phyloP scores from a whole-genome alignment of 2,888 invertebrate genomes.

The Ypsolopha sequella region DNA sequence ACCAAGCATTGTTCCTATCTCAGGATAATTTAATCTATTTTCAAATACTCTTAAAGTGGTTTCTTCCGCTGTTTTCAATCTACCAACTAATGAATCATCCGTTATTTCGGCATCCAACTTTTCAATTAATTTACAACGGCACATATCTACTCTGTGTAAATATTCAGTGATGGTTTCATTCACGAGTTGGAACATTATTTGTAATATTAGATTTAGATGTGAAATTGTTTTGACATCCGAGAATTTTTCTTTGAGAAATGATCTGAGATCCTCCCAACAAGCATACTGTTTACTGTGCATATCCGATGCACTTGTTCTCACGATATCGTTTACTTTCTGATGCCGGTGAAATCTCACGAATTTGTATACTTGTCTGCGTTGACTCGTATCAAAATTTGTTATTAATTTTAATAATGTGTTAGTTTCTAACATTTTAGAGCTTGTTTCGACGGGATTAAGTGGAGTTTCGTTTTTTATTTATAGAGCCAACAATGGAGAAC shows the following conservation, averaged over 20 bases:
- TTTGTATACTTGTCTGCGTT: too few relatives aligned
- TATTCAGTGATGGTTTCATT: constrained; percentile 17
- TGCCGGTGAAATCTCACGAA: too few relatives aligned
- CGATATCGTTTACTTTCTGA: too few relatives aligned
- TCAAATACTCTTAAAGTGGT: neutral
- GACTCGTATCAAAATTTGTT: too few relatives aligned
- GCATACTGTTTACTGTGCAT: too few relatives aligned
- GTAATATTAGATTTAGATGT: constrained; percentile 16
- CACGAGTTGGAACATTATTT: constrained; percentile 19
- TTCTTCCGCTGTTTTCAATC: neutral
- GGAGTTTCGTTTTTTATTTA: too few relatives aligned
- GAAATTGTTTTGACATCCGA: constrained; percentile 16
- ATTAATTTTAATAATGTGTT: too few relatives aligned
- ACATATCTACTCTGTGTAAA: constrained; percentile 16
- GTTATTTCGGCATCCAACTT: constrained; percentile 2
- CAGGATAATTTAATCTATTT: neutral
- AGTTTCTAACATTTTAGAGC: too few relatives aligned
- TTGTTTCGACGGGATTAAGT: too few relatives aligned
- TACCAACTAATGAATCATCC: neutral
- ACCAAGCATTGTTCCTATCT: neutral
- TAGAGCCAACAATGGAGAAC: too few relatives aligned
- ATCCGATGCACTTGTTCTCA: too few relatives aligned
- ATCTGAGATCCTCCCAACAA: too few relatives aligned
- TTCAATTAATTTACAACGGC: constrained; percentile 9
- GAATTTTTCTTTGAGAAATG: constrained; percentile 7